Evolutionary conservation across 2,113 vertebrate species (phyloP), one percentile per base, ranked within the genome.

Genomic region (Hyla sarda): DNA sequence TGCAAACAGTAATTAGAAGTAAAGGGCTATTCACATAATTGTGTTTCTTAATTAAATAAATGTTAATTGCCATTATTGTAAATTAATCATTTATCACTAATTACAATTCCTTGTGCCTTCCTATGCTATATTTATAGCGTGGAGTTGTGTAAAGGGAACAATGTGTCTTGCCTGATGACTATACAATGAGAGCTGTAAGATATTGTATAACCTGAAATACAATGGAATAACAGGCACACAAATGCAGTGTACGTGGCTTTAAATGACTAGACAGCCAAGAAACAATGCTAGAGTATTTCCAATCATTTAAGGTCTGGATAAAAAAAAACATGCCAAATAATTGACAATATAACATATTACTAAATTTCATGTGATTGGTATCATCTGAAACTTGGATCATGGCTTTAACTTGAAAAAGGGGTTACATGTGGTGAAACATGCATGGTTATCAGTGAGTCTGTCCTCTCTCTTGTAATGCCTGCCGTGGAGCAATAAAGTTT

Each of bases 21-120:
- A 58, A 77, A 60, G 77, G 37, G 77, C 77, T 30, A 74, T 74
- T 73, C 65, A 28, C 58, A 28, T 60, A 81, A 81, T 62, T 81
- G 41, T 54, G 17, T 45, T 32, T 82, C 47, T 73, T 79, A 73
- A 81, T 73, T 80, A 80, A 80, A 86, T 73, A 80, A 81, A 86
- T 54, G 45, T 69, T 86, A 81, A 81, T 62, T 74, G 52, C 37
- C 54, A 73, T 73, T 81, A 74, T 45, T 47, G 50, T 60, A 48
- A 86, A 80, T 86, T 71, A 86, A 86, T 81, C 77, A 86, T 81
- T 74, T 81, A 48, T 58, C 34, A 17, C 65, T 72, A 81, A 80
- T 81, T 86, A 47, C 50, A 71, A 47, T 56, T 80, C 50, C 23
- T 73, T 45, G 47, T 34, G 50, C n/a, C n/a, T 19, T 23, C 23